A percentile compares a stretch with the other conserved stretches of the same genome.
Evolutionary conservation across 1,140 invertebrate species (phyloP).

Genomic region (Rhynchophorus ferrugineus): DNA sequence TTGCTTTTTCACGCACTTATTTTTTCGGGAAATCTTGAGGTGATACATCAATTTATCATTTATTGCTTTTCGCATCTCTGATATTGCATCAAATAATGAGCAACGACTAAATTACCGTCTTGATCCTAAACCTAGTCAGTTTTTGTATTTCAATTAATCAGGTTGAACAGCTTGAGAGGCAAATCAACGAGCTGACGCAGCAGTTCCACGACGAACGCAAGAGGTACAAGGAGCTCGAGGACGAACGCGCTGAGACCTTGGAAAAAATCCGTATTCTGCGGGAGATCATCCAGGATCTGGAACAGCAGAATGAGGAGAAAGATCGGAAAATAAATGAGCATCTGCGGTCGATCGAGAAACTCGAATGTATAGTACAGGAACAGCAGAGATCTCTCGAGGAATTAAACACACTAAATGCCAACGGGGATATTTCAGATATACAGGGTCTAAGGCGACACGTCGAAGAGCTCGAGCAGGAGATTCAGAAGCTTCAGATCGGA

Average conservation of each 20-base stretch:
- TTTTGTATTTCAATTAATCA: no score
- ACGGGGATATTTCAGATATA: slow-evolving; percentile 44
- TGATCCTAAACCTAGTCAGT: no score
- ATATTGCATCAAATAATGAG: no score
- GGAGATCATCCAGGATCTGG: slow-evolving; percentile 68
- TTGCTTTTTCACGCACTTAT: no score
- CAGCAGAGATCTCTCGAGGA: slow-evolving; percentile 31
- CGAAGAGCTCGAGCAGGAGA: slow-evolving; percentile 48
- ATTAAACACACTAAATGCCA: neutral
- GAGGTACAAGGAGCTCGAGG: slow-evolving; percentile 52
- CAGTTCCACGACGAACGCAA: slow-evolving; percentile 51
- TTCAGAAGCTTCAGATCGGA: slow-evolving; percentile 48
- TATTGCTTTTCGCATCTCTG: no score
- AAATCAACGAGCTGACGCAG: slow-evolving; percentile 58
- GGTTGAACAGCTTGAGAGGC: slow-evolving; percentile 61
- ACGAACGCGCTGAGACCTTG: slow-evolving; percentile 58
- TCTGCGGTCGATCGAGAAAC: slow-evolving; percentile 34
- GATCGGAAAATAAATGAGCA: slow-evolving; percentile 36
- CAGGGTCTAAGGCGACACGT: slow-evolving; percentile 47
- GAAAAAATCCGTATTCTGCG: slow-evolving; percentile 64
- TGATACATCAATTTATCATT: no score
- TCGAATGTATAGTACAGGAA: slow-evolving; percentile 46
- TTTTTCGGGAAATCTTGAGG: no score
- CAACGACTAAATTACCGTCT: no score
- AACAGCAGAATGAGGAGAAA: slow-evolving; percentile 61